phyloP scores from a whole-genome alignment of 2,797 vertebrate species.

The Australoheros facetus region DNA sequence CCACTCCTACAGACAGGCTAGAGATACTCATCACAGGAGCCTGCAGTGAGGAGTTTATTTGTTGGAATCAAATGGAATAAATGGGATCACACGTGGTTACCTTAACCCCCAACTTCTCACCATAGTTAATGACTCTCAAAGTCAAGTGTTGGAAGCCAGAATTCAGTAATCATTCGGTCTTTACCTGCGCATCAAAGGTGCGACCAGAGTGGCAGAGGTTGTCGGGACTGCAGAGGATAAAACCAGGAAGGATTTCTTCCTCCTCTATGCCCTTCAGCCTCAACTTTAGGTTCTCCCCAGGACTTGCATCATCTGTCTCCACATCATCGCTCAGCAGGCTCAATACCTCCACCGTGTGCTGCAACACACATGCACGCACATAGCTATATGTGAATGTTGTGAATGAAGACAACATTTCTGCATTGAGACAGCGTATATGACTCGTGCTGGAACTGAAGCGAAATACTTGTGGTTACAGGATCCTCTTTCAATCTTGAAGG shows the following conservation, averaged over 20 bases:
- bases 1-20: too few relatives aligned
- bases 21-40: neutral
- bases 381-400: neutral
- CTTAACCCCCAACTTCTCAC: neutral
- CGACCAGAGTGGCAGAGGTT: constrained; percentile 98
- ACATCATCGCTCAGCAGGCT: constrained; percentile 96
- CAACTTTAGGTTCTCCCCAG: constrained; percentile 97
- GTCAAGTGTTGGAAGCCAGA: neutral
- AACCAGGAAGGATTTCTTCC: constrained; percentile 97
- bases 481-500: neutral
- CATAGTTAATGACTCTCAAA: neutral
- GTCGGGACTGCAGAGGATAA: constrained; percentile 96
- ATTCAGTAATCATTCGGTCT: neutral
- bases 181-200: constrained; percentile 97
- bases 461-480: neutral
- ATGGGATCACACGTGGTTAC: neutral
- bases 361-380: constrained; percentile 27
- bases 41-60: neutral
- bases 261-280: constrained; percentile 98
- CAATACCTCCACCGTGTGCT: constrained; percentile 98
- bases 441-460: neutral
- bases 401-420: neutral
- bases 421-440: neutral
- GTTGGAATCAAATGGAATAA: neutral
- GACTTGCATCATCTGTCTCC: constrained; percentile 92